These are phyloP conservation scores for Tamandua tetradactyla DNA, from an alignment of 2,797 vertebrate genomes.

Conservation along the genomic window DNA sequence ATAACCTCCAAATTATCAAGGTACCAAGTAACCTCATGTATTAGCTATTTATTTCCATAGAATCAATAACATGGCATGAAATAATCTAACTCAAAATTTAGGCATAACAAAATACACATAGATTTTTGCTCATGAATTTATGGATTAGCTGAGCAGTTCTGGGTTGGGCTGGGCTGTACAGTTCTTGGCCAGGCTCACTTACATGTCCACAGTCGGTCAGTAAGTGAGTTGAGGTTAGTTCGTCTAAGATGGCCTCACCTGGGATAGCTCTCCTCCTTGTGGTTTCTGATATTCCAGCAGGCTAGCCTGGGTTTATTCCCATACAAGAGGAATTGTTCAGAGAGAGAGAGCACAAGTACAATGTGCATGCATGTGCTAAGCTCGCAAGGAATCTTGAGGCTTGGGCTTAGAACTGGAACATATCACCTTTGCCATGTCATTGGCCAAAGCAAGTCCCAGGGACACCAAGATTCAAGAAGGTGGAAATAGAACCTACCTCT, in stretches of 20 bases:
- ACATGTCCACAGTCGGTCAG: background rate
- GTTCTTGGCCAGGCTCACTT: background rate
- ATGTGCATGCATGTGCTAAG: background rate
- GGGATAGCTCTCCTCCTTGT: background rate
- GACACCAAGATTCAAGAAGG: background rate
- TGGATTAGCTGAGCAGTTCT: background rate
- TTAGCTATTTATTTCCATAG: background rate
- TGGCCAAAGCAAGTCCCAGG: background rate
- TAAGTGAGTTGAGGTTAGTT: background rate
- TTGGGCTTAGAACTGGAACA: background rate
- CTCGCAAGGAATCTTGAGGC: background rate
- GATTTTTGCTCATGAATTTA: background rate
- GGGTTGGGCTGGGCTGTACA: background rate
- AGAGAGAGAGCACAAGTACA: background rate
- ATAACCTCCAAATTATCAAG: background rate
- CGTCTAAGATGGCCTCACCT: background rate
- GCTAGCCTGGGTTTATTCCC: background rate
- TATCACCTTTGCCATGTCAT: background rate
- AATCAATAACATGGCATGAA: constrained; percentile 19
- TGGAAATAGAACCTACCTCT: background rate
- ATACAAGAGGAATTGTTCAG: background rate
- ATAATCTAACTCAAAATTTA: constrained; percentile 7
- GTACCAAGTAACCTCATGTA: background rate
- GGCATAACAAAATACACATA: background rate
- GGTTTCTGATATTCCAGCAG: background rate